Conservation (phyloP, 1,140 invertebrate genomes). For the Littorina saxatilis region DNA sequence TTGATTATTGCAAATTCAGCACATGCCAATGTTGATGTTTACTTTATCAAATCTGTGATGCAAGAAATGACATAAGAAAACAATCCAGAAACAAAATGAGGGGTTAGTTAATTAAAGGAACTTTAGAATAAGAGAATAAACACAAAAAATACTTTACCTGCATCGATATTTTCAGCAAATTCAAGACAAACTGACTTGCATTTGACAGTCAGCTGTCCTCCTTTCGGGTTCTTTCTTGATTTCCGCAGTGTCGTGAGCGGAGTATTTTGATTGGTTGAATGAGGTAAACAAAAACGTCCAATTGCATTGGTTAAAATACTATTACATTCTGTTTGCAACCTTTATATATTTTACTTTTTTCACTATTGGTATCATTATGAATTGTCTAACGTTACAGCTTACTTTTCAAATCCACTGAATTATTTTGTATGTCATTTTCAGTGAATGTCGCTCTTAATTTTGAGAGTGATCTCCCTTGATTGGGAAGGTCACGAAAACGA, state of each 20-base stretch:
- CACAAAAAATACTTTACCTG: conserved; percentile 17
- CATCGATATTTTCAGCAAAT: conserved; percentile 33
- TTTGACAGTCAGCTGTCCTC: conserved; percentile 38
- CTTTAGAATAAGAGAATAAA: neutral
- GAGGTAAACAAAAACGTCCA: neutral
- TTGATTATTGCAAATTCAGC: conserved; percentile 29
- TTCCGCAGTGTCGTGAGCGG: conserved; percentile 5
- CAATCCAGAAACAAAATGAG: neutral
- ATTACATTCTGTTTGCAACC: neutral
- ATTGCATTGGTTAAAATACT: conserved; percentile 6
- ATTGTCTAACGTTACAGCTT: neutral
- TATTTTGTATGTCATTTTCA: neutral
- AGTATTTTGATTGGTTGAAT: conserved; percentile 33
- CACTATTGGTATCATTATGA: no score
- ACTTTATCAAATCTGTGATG: conserved; percentile 3
- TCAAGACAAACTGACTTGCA: conserved; percentile 31
- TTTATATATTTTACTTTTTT: neutral
- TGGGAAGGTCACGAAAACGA: conserved; percentile 4
- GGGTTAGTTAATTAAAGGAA: neutral
- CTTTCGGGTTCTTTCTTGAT: conserved; percentile 37
- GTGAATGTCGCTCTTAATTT: neutral
- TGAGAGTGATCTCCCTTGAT: neutral
- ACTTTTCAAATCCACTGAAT: neutral
- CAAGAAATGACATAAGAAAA: conserved; percentile 1
- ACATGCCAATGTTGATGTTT: conserved; percentile 28